Conservation (phyloP, 2,797 vertebrate genomes). For the Myotis vivesi region DNA sequence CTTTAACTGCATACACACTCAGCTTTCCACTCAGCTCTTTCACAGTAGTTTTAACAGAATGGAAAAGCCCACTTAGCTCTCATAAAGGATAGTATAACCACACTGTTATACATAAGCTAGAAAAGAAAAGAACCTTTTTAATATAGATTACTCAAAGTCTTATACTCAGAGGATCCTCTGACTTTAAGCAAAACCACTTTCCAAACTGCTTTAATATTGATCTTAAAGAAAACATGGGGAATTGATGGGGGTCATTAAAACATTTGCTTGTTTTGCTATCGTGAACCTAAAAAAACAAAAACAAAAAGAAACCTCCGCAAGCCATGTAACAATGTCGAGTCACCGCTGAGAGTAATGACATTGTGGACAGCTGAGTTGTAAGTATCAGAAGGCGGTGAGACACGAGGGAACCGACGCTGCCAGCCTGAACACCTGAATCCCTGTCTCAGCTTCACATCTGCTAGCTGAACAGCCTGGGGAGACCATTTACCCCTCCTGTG, state of each 20-base stretch:
- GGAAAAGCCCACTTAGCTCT: neutral
- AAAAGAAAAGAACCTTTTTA: neutral
- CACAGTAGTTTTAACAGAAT: neutral
- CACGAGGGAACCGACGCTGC: neutral
- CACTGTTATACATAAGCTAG: neutral
- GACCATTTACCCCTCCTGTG: neutral
- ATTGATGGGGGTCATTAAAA: conserved; percentile 3
- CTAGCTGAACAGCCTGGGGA: no score
- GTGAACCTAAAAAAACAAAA: neutral
- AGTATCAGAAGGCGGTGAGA: no score
- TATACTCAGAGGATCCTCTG: neutral
- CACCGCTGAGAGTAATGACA: neutral
- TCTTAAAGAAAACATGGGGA: neutral
- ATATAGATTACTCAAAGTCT: neutral
- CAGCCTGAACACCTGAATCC: neutral
- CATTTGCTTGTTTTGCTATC: conserved; percentile 13
- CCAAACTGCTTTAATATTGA: conserved; percentile 35
- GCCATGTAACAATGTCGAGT: neutral
- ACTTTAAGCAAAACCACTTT: neutral
- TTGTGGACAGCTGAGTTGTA: neutral
- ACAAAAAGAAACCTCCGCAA: neutral
- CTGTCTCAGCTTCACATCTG: neutral
- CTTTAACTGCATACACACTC: neutral
- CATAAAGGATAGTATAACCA: neutral
- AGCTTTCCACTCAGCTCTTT: neutral